Percentiles rank a stretch among this genome's conserved stretches.
Conservation (phyloP, 2,888 invertebrate genomes). For the Aradus depressus region DNA sequence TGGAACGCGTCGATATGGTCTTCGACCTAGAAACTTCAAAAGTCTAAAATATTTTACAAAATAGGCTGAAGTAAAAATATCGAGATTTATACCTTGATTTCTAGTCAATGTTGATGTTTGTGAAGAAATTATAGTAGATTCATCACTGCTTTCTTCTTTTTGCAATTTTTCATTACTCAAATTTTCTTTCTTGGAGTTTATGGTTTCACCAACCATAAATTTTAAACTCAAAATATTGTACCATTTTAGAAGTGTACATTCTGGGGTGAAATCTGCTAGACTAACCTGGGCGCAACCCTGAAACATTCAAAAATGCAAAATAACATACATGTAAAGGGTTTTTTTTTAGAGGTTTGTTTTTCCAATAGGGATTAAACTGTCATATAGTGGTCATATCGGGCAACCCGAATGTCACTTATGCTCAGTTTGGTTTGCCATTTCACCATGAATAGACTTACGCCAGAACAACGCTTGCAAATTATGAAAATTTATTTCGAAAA, state of each 20-base stretch:
- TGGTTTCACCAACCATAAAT: slow-evolving; percentile 47
- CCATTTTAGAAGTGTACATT: slow-evolving; percentile 74
- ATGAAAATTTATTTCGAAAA: no score
- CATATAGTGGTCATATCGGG: no score
- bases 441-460: no score
- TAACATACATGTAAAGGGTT: slow-evolving; percentile 16
- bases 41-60: no score
- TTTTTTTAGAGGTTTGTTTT: no score
- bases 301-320: slow-evolving; percentile 29
- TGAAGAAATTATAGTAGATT: slow-evolving; percentile 91
- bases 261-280: slow-evolving; percentile 84
- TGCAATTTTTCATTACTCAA: slow-evolving; percentile 21
- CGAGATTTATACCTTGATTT: slow-evolving; percentile 62
- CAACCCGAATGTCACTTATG: no score
- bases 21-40: no score
- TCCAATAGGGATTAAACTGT: no score
- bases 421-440: no score
- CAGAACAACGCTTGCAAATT: no score
- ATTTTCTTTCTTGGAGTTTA: slow-evolving; percentile 14
- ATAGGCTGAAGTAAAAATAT: no score
- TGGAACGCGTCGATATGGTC: no score
- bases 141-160: slow-evolving; percentile 87
- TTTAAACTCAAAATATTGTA: slow-evolving; percentile 85
- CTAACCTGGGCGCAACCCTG: slow-evolving; percentile 94
- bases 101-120: slow-evolving; percentile 91